Evolutionary conservation across 2,888 invertebrate genomes (phyloP).

Genomic region (Rhodophaea formosa): DNA sequence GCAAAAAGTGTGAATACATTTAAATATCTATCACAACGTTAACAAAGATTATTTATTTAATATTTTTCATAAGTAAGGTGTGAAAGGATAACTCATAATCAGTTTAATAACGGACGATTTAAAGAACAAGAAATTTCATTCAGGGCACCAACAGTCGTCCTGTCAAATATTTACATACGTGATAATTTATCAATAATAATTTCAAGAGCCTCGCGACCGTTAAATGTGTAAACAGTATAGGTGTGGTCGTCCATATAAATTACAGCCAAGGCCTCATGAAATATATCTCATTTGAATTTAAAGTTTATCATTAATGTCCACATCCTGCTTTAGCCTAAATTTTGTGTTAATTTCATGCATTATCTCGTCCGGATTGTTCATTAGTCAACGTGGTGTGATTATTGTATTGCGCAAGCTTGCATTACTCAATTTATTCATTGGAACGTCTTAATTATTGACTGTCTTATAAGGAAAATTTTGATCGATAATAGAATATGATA

Average conservation of each 20-base stretch:
- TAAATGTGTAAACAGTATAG: slow-evolving; percentile 58
- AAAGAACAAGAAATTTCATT: slow-evolving; percentile 53
- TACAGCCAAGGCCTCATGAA: slow-evolving; percentile 39
- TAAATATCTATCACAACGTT: background rate
- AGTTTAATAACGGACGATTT: slow-evolving; percentile 25
- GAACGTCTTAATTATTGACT: slow-evolving; percentile 26
- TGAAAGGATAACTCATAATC: background rate
- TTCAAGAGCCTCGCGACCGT: slow-evolving; percentile 62
- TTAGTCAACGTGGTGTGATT: slow-evolving; percentile 48
- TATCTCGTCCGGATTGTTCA: slow-evolving; percentile 62
- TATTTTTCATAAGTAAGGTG: background rate
- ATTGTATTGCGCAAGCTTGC: slow-evolving; percentile 29
- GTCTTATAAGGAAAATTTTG: slow-evolving; percentile 19
- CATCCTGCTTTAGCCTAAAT: slow-evolving; percentile 51
- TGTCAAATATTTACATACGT: slow-evolving; percentile 57
- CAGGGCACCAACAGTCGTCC: slow-evolving; percentile 45
- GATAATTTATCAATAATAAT: slow-evolving; percentile 61
- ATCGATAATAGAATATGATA: slow-evolving; percentile 15
- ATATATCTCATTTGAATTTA: slow-evolving; percentile 42
- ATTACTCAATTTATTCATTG: slow-evolving; percentile 37
- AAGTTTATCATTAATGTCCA: slow-evolving; percentile 43
- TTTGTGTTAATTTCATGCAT: slow-evolving; percentile 49
- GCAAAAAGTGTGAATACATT: background rate
- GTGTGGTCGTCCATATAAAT: slow-evolving; percentile 40
- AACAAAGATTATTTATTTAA: background rate